phyloP scores from a whole-genome alignment of 2,888 invertebrate genomes.

The Elegia similella region DNA sequence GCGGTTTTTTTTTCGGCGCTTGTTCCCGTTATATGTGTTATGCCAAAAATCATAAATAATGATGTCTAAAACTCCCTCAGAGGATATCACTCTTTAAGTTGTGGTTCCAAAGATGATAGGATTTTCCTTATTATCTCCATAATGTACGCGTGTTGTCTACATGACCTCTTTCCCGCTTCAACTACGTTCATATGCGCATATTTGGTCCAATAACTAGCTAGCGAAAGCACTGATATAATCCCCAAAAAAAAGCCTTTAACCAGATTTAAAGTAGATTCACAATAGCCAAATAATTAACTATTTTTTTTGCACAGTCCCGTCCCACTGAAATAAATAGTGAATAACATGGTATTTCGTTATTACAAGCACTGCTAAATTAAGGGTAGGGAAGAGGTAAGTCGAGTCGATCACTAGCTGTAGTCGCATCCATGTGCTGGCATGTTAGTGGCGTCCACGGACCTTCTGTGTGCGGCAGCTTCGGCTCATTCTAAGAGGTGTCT shows the following conservation, averaged over 20 bases:
- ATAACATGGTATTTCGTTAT: conserved; percentile 56
- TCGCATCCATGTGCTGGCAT: conserved; percentile 34
- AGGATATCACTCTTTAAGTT: too few relatives aligned
- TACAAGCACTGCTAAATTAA: conserved; percentile 69
- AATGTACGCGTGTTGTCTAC: too few relatives aligned
- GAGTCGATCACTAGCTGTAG: conserved; percentile 38
- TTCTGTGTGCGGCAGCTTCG: conserved; percentile 19
- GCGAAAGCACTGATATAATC: background rate
- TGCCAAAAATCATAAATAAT: too few relatives aligned
- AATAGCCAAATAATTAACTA: background rate
- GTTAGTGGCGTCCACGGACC: conserved; percentile 21
- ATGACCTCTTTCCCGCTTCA: too few relatives aligned
- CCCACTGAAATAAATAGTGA: conserved; percentile 22
- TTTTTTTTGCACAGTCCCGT: conserved; percentile 7
- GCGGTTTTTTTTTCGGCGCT: too few relatives aligned
- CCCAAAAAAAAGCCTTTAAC: background rate
- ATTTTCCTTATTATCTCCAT: too few relatives aligned
- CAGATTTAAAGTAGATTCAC: background rate
- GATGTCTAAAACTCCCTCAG: too few relatives aligned
- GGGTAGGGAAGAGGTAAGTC: conserved; percentile 72
- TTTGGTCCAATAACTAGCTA: background rate
- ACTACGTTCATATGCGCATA: background rate
- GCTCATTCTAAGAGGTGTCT: conserved; percentile 8
- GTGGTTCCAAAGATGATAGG: too few relatives aligned
- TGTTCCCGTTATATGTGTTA: too few relatives aligned